Evolutionary conservation across 2,797 vertebrate species (phyloP).

Genomic region (Thunnus albacares): DNA sequence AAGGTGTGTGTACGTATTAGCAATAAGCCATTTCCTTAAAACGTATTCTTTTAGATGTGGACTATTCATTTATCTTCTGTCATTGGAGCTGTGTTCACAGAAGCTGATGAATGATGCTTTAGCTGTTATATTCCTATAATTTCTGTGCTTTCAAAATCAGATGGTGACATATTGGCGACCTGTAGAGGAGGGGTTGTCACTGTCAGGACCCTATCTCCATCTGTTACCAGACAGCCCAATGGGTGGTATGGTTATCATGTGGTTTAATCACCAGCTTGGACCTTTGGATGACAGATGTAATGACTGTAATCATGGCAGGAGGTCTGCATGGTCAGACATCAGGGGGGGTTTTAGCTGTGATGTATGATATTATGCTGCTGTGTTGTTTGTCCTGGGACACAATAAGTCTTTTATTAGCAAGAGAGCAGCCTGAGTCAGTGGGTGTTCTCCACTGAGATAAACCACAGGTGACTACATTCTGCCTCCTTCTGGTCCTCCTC

Average conservation of each 20-base stretch:
- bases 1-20: neutral
- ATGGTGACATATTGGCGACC: conserved; percentile 29
- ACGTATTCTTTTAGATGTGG: neutral
- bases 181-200: conserved; percentile 27
- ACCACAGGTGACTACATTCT: neutral
- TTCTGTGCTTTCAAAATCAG: conserved; percentile 10
- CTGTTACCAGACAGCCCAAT: conserved; percentile 50
- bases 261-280: conserved; percentile 53
- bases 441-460: conserved; percentile 6
- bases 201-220: conserved; percentile 46
- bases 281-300: conserved; percentile 46
- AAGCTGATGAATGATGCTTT: conserved; percentile 7
- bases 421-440: conserved; percentile 3
- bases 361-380: conserved; percentile 12
- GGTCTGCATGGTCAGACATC: conserved; percentile 31
- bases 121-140: neutral
- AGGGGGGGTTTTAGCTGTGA: conserved; percentile 17
- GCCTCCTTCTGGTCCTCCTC: conserved; percentile 1
- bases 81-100: neutral
- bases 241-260: conserved; percentile 49
- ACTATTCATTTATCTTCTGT: neutral
- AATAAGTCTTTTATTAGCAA: conserved; percentile 11
- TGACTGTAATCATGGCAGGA: conserved; percentile 48
- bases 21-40: neutral
- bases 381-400: conserved; percentile 11